Evolutionary conservation across 1,140 invertebrate species (phyloP).

Genomic region (Myzus persicae): DNA sequence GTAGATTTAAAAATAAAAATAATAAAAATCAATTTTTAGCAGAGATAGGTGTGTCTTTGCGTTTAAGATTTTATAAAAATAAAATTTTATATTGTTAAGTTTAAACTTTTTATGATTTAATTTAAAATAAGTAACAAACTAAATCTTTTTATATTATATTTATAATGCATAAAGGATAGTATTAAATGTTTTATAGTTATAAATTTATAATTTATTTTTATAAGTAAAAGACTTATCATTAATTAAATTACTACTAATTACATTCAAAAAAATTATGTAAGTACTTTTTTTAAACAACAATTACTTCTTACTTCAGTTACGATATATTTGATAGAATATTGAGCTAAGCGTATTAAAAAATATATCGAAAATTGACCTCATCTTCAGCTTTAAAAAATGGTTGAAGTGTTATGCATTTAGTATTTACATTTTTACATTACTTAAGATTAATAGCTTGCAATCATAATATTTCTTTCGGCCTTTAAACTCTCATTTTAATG

Average conservation of each 20-base stretch:
- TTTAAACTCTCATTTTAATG: conserved; percentile 30
- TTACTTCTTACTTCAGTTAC: background rate
- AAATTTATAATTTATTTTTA: background rate
- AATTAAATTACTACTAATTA: background rate
- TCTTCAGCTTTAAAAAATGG: background rate
- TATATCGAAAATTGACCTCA: background rate
- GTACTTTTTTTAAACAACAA: background rate
- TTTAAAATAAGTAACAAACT: background rate
- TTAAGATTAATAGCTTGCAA: background rate
- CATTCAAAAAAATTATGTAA: background rate
- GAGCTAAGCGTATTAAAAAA: background rate
- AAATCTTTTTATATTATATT: background rate
- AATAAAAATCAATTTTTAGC: background rate
- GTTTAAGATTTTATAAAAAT: background rate
- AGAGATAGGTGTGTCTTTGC: background rate
- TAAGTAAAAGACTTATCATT: background rate
- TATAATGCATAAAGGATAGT: background rate
- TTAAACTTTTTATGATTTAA: background rate
- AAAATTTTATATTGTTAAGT: background rate
- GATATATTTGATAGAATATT: background rate
- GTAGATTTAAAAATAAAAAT: background rate
- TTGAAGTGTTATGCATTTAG: background rate
- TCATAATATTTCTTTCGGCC: conserved; percentile 11
- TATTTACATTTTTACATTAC: background rate
- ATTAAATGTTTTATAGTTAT: background rate